phyloP scores from a whole-genome alignment of 2,113 vertebrate species.

The Leptobrachium leishanense region DNA sequence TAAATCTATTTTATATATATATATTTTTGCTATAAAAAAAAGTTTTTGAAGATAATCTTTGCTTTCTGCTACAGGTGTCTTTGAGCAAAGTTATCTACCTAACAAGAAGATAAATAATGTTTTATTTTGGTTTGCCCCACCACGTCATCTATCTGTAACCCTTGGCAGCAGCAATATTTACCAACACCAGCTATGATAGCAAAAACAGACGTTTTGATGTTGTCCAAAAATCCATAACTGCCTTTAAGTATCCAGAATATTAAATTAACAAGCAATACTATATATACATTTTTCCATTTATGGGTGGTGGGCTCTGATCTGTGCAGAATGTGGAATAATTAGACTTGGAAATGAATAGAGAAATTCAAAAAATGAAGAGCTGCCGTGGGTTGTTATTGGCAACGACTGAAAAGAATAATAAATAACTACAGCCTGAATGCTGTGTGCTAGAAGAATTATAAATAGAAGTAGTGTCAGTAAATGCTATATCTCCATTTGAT shows the following conservation, averaged over 20 bases:
- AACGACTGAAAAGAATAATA: conserved; percentile 39
- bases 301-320: not conserved
- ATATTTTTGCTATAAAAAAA: too few relatives aligned
- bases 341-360: conserved; percentile 34
- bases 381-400: conserved; percentile 47
- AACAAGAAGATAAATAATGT: too few relatives aligned
- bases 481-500: conserved; percentile 1
- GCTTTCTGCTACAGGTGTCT: too few relatives aligned
- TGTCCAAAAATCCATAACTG: not conserved
- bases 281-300: not conserved
- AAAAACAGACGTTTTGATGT: too few relatives aligned
- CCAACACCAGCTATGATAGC: too few relatives aligned
- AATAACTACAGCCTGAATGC: not conserved
- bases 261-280: not conserved
- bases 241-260: not conserved
- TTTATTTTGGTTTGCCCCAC: too few relatives aligned
- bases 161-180: too few relatives aligned
- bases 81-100: too few relatives aligned
- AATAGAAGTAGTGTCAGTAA: conserved; percentile 25
- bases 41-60: too few relatives aligned
- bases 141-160: too few relatives aligned
- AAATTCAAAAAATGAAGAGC: conserved; percentile 23
- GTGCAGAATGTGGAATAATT: conserved; percentile 19
- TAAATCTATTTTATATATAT: too few relatives aligned
- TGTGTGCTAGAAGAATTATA: not conserved